These are phyloP conservation scores for Antheraea mylitta DNA, from an alignment of 1,140 invertebrate genomes.

Conservation along the genomic window DNA sequence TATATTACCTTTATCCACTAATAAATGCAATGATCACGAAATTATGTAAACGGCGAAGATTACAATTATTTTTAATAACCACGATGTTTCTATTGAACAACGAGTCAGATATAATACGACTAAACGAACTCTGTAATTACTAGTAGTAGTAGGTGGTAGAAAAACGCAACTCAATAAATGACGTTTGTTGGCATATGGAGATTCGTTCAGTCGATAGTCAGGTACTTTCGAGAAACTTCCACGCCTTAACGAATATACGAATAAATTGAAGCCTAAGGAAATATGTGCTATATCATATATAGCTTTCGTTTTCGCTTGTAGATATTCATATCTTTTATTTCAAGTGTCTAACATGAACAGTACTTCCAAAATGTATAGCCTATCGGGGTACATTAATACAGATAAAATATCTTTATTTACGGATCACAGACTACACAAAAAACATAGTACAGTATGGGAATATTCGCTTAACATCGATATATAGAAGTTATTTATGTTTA, in stretches of 20 bases:
- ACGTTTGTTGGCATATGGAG: constrained; percentile 10
- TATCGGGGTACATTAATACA: neutral
- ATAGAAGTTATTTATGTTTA: no score
- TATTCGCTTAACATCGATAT: no score
- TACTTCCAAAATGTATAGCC: neutral
- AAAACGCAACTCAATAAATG: constrained; percentile 7
- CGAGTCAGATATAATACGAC: neutral
- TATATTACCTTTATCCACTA: constrained; percentile 6
- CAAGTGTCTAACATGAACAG: neutral
- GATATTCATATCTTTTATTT: neutral
- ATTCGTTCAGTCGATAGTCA: constrained; percentile 10
- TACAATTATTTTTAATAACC: neutral
- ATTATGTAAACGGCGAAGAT: neutral
- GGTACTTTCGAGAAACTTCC: constrained; percentile 58
- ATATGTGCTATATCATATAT: neutral
- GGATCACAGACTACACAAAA: neutral
- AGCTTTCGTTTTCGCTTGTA: constrained; percentile 1
- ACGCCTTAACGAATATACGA: neutral
- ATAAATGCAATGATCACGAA: constrained; percentile 11
- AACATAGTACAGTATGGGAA: no score
- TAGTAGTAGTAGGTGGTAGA: neutral
- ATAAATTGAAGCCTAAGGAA: neutral
- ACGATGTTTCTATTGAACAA: neutral
- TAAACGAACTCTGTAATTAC: constrained; percentile 7
- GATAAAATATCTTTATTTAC: neutral